Conservation (phyloP, 2,113 vertebrate genomes). For the Lichenostomus cassidix region DNA sequence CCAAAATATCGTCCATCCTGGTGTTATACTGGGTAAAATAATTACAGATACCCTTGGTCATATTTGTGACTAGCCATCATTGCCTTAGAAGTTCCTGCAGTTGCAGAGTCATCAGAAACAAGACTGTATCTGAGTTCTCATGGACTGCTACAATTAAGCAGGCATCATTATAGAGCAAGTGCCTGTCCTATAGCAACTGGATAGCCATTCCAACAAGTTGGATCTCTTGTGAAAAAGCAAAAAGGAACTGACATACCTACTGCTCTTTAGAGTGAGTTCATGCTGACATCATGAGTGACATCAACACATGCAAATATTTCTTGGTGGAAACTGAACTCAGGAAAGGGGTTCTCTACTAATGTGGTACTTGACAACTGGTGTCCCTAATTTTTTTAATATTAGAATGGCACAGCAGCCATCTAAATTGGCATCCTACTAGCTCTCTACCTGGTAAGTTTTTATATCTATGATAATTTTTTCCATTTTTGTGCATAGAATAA, state of each 20-base stretch:
- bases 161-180: fast-evolving
- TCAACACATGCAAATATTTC: neutral
- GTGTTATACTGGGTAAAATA: neutral
- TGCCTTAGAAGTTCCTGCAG: neutral
- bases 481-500: neutral
- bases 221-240: neutral
- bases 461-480: neutral
- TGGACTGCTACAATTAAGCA: neutral
- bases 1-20: neutral
- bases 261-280: neutral
- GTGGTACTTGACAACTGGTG: neutral
- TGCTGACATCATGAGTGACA: neutral
- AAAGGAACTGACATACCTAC: neutral
- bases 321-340: neutral
- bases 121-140: neutral
- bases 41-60: neutral
- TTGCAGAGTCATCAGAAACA: neutral
- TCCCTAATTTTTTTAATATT: neutral
- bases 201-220: neutral
- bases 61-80: neutral
- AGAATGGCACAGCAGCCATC: neutral
- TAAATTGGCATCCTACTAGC: neutral
- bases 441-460: neutral
- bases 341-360: neutral
- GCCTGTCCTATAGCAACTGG: neutral